Conservation (phyloP, 2,797 vertebrate genomes). For the Pseudochirops corinnae region DNA sequence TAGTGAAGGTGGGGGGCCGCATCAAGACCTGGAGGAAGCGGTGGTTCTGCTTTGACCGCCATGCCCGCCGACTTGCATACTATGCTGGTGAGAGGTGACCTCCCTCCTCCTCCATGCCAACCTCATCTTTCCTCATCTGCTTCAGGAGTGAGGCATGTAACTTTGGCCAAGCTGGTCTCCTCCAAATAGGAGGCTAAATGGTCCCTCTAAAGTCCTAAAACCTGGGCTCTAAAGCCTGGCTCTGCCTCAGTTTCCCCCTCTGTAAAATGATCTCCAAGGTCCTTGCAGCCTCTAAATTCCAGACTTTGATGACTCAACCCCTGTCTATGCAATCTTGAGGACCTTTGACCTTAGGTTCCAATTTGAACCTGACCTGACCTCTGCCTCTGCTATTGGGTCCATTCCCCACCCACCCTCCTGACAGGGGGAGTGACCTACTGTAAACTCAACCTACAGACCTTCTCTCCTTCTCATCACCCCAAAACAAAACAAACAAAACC, state of each 20-base stretch:
- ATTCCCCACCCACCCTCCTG: background rate
- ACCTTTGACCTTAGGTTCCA: background rate
- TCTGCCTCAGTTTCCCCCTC: background rate
- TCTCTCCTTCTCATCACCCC: background rate
- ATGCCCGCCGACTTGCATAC: slow-evolving; percentile 91
- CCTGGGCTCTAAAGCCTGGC: background rate
- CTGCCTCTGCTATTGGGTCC: background rate
- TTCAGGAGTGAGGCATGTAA: background rate
- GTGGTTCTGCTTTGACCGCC: slow-evolving; percentile 94
- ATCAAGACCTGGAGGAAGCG: slow-evolving; percentile 96
- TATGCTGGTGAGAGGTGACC: slow-evolving; percentile 87
- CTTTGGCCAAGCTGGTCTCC: background rate
- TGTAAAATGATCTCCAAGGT: background rate
- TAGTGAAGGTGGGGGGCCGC: slow-evolving; percentile 93
- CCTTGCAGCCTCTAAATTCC: background rate
- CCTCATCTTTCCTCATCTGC: background rate
- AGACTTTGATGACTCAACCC: background rate
- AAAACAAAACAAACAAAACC: background rate
- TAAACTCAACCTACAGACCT: background rate
- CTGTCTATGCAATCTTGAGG: background rate
- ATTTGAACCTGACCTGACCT: background rate
- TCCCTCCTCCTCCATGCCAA: background rate
- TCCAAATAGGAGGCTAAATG: background rate
- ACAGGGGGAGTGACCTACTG: no score
- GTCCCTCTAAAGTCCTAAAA: background rate